A percentile compares a stretch with the other conserved stretches of the same genome.
These are phyloP conservation scores for Tenthredo scrophulariae DNA, from an alignment of 2,888 invertebrate genomes.

Conservation along the genomic window DNA sequence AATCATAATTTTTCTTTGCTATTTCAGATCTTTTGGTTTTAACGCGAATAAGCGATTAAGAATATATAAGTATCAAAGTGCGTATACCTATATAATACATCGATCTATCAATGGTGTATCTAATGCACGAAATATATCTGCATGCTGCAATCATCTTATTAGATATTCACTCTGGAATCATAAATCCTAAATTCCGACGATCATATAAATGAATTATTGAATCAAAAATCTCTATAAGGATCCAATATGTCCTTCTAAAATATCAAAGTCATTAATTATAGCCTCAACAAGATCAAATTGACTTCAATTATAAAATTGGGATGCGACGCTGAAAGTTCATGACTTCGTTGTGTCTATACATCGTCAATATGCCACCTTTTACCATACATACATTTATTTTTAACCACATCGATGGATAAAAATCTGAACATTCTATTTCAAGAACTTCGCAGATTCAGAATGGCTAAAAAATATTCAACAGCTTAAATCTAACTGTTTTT, in stretches of 20 bases:
- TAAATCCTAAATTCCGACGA: not conserved
- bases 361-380: not conserved
- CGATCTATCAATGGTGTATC: not conserved
- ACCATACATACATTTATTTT: not conserved
- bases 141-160: slow-evolving; percentile 24
- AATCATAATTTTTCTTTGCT: slow-evolving; percentile 48
- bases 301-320: slow-evolving; percentile 19
- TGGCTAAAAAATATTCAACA: not conserved
- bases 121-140: slow-evolving; percentile 50
- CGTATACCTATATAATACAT: slow-evolving; percentile 34
- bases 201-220: not conserved
- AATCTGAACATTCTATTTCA: not conserved
- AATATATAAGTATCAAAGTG: slow-evolving; percentile 53
- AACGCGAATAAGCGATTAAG: slow-evolving; percentile 49
- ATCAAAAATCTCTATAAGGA: not conserved
- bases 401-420: not conserved
- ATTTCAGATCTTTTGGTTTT: slow-evolving; percentile 54
- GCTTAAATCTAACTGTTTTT: not conserved
- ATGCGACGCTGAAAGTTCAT: not conserved
- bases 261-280: not conserved
- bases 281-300: not conserved
- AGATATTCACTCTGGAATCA: not conserved
- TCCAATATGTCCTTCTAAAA: not conserved
- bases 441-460: not conserved
- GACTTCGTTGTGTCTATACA: slow-evolving; percentile 6